Evolutionary conservation across 2,888 invertebrate species (phyloP), one percentile per base, ranked within the genome.

Genomic region (Drosophila engyochracea): DNA sequence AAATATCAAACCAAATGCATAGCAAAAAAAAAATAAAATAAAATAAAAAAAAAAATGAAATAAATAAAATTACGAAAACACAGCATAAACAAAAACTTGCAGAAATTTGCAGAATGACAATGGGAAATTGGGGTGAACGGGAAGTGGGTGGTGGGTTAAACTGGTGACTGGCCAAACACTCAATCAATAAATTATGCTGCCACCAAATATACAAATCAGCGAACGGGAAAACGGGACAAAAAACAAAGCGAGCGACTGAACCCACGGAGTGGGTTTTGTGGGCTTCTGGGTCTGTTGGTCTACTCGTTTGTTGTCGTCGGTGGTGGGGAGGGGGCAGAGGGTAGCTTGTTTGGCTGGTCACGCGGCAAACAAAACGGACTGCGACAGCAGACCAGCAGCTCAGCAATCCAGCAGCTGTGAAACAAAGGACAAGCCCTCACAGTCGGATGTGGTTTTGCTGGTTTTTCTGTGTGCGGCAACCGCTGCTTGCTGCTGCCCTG

Each of bases 141-240:
- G 37, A 25, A 19, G 10, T 25, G 35, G 25, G 60, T 19, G 7
- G 74, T 44, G 53, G 39, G 44, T n/a, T 25, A 14, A 10, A 60
- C 65, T 70, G 69, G 31, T 63, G 65, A 80, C 80, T 85, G 81
- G 70, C 75, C 90, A 88, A 81, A 76, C 81, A 88, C 91, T 90
- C 89, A 91, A 91, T 91, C 91, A 91, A 91, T 91, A 91, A 89
- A 91, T 91, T 91, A 85, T 90, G 83, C 88, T 90, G 77, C 79
- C 79, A 81, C 85, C 85, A 78, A 86, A 90, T 82, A 88, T 78
- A 81, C 81, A 86, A 81, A 90, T 82, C 89, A 91, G 77, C 81
- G 77, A 83, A 79, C 67, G 73, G 68, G 59, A 57, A 75, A 72
- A 60, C 64, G 70, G 59, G 64, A 54, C 75, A 65, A 75, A 70